Evolutionary conservation across 2,797 vertebrate genomes (phyloP), one percentile per base, ranked within the genome.

Genomic region (Neopelma chrysocephalum): DNA sequence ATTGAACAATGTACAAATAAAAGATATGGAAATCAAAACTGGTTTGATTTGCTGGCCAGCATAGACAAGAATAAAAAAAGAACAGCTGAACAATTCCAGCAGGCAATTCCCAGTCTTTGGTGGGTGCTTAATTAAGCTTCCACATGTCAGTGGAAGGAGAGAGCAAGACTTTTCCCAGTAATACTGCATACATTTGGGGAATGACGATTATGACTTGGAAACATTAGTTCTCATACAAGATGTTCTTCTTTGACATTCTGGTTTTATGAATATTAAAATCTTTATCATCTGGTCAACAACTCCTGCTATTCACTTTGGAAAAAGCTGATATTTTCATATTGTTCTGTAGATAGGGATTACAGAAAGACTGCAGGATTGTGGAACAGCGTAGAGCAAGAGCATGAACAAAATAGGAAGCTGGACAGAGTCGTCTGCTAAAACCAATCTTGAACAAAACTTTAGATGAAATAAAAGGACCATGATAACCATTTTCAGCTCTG

Each of bases 211-310:
- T 3, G 40, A 95, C 88, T 95, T 95, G 92, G 90, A 96, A 95
- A 87, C 87, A 32, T 80, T 90, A 90, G 87, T 87, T 96, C 53
- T 93, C 93, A 94, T 90, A 75, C 90, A 96, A 93, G 90, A 95
- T 95, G 83, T 95, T 96, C 83, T 91, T 88, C 80, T 89, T 85
- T 96, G 88, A 92, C 82, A 90, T 96, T 92, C 81, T 93, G 29
- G 12, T 94, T 96, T 87, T 78, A 77, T 96, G 95, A 96, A 94
- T 96, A 94, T 92, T 90, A 94, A 95, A 95, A 31, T 94, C 76
- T 95, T 96, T 92, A 90, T 96, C 53, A 96, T 94, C 88, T 92
- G 91, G 88, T 94, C 93, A 96, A 90, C 70, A 95, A 82, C 80
- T 94, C 90, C 78, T 84, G 60, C 60, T 90, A 87, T 78, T 93